Conservation (phyloP, 2,888 invertebrate species). For the Plagodis pulveraria region DNA sequence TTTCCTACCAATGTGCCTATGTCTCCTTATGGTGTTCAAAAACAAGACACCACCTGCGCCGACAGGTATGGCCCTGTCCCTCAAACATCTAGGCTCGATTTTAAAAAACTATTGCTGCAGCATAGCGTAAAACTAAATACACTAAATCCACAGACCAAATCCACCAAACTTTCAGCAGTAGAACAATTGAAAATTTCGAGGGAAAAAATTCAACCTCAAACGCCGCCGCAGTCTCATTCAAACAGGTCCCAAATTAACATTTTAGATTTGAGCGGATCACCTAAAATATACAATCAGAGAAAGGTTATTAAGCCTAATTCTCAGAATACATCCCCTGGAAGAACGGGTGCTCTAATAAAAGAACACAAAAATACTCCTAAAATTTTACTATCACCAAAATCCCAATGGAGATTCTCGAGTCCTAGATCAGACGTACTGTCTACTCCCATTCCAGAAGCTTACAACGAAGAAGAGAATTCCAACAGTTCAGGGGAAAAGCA, state of each 20-base stretch:
- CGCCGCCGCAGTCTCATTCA: conserved; percentile 52
- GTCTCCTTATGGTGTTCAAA: conserved; percentile 53
- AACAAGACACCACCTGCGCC: conserved; percentile 81
- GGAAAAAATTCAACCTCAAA: conserved; percentile 73
- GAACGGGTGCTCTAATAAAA: conserved; percentile 78
- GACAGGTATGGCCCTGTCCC: conserved; percentile 87
- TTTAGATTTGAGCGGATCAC: conserved; percentile 89
- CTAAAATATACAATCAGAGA: conserved; percentile 88
- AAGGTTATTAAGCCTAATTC: conserved; percentile 82
- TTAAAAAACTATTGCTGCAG: conserved; percentile 91
- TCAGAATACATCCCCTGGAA: conserved; percentile 82
- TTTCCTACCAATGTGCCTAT: conserved; percentile 51
- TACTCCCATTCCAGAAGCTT: conserved; percentile 93
- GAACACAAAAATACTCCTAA: conserved; percentile 84
- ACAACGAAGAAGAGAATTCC: conserved; percentile 90
- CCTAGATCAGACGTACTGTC: conserved; percentile 93
- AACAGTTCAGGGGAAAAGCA: conserved; percentile 85
- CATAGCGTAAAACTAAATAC: conserved; percentile 88
- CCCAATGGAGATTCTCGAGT: conserved; percentile 90
- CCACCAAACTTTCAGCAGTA: conserved; percentile 89
- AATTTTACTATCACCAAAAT: conserved; percentile 89
- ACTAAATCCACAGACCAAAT: conserved; percentile 81
- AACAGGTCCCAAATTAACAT: conserved; percentile 85
- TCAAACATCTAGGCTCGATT: conserved; percentile 93
- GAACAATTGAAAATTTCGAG: conserved; percentile 90